Base-by-base conservation (phyloP, 23 tunicate species). In the Aplidium turbinatum region DNA sequence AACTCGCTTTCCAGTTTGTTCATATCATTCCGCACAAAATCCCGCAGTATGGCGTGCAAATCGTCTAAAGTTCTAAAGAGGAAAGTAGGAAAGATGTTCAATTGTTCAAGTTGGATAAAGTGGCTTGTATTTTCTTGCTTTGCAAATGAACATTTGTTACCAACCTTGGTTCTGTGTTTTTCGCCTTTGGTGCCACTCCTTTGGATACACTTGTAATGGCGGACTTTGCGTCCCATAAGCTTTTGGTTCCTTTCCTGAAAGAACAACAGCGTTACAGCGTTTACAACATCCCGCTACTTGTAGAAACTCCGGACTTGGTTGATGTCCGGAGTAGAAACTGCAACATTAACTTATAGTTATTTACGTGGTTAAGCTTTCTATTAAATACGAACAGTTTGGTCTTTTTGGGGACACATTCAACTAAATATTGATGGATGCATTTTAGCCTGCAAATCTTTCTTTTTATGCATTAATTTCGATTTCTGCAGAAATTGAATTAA, bases 171-270 rank as follows among this genome's bases (percentile, higher is more conserved):
- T 70, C 58, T 23, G 33, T 70, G n/a, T 38, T 70, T 34, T 5
- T 58, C 25, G 27, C 38, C 11, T 70, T 70, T 28, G 26, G 5
- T 38, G 3, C 7, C 50, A 23, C 72, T 2, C 26, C 25, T 50
- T 65, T 65, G 21, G 72, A 27, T 27, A 32, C 79, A 19, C 58
- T 82, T 24, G 83, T 48, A 33, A 63, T 74, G 7, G 68, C 86
- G 0, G 97, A 91, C 56, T 84, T 91, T 33, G 73, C 97, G 50
- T 87, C 97, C 97, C 97, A 91, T 22, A 91, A 48, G 69, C 97
- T 91, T 24, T 89, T 89, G 0, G 97, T 91, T 32, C 87, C 97
- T 66, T 74, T 67, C 47, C 91, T 85, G 57, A 25, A 57, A 72
- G 36, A 82, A 7, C 35, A 26, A 48, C 16, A 56, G 50, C 16